Base-by-base conservation (phyloP, 1,140 invertebrate genomes). In the Drosophila bifasciata region DNA sequence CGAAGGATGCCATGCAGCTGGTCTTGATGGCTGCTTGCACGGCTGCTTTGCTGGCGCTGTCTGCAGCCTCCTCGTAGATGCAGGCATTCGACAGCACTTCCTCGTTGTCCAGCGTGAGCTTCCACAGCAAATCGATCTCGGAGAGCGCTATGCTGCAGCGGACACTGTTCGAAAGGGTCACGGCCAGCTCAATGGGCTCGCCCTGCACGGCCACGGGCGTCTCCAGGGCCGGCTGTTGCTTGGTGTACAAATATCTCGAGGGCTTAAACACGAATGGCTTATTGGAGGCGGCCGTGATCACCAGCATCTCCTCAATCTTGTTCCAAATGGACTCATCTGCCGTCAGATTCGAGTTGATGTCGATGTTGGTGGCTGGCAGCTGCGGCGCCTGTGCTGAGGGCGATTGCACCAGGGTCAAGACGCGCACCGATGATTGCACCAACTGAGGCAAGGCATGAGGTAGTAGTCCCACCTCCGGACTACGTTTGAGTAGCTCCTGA, bases 121-220 rank as follows among this genome's bases (percentile, higher is more conserved):
- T 94, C 96, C 97, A 98, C n/a, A 97, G 91, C 15, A 98, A 91
- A 78, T 95, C 94, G 3, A 98, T 92, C 70, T 85, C 68, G 1
- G 80, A 67, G 13, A 85, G 71, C 4, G 46, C 44, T 19, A 85
- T 80, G 11, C 81, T 44, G 52, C 81, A 85, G 9, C 73, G 77
- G 11, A 85, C 77, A 16, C 81, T 86, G 92, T 98, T 98, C 45
- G 93, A 92, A 40, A 98, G 91, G 46, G 94, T 93, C 23, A 98
- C 92, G 51, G 95, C 94, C 52, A 98, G 93, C 91, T 95, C 95
- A 50, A 98, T 95, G 8, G 95, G 95, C 92, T 98, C 97, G 88
- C 95, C 94, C 76, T 96, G 93, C 66, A 96, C 94, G 21, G 94
- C 95, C 44, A 95, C 92, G 8, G 96, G 95, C 77, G 93, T 57